These are phyloP conservation scores for Lasioglossum zephyrum DNA, from an alignment of 2,888 invertebrate genomes.

Conservation along the genomic window DNA sequence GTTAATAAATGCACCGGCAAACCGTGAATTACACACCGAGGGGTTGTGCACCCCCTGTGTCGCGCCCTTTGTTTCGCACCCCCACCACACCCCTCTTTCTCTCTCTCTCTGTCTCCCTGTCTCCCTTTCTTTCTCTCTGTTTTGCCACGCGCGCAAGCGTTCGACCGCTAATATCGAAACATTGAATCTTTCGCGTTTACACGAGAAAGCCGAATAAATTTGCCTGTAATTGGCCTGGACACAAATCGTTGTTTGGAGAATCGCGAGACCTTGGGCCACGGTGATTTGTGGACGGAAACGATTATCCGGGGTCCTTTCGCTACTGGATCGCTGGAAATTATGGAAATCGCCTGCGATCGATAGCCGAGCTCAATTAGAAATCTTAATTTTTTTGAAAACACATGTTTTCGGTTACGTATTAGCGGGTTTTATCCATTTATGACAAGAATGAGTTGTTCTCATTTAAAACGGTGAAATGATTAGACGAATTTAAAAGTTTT, in stretches of 20 bases:
- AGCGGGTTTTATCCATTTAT: too few species aligned
- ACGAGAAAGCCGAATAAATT: constrained; percentile 49
- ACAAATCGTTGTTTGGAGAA: constrained; percentile 12
- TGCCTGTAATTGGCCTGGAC: constrained; percentile 27
- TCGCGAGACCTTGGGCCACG: neutral
- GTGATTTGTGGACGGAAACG: constrained; percentile 29
- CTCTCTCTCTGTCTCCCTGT: neutral
- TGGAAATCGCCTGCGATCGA: neutral
- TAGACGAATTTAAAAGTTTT: too few species aligned
- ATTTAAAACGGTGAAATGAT: too few species aligned
- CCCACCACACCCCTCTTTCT: neutral
- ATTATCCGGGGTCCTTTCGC: constrained; percentile 16
- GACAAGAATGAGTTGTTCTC: too few species aligned
- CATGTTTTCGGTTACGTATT: too few species aligned
- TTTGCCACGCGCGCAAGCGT: constrained; percentile 9
- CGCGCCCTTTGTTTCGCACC: constrained; percentile 62
- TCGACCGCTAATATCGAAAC: constrained; percentile 23
- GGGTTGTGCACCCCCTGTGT: constrained; percentile 56
- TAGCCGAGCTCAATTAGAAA: neutral
- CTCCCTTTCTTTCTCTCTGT: neutral
- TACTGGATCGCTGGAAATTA: neutral
- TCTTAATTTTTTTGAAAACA: neutral
- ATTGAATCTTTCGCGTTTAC: constrained; percentile 41
- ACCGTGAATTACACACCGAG: constrained; percentile 69
- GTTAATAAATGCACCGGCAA: constrained; percentile 79